Evolutionary conservation across 2,113 vertebrate species (phyloP).

Genomic region (Bungarus multicinctus): DNA sequence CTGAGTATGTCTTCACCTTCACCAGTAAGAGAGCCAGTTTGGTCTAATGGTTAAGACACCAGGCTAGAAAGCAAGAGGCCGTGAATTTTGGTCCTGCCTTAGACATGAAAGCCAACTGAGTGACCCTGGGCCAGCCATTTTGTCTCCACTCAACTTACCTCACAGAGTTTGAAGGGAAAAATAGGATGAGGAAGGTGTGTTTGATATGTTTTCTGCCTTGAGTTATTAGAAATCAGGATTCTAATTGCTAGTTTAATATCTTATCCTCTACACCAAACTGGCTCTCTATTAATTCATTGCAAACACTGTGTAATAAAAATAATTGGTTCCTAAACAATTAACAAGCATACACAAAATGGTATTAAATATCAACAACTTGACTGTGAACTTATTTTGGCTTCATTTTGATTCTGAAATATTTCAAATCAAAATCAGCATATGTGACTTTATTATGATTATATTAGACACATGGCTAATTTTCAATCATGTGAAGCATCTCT

Average conservation of each 20-base stretch:
- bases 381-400: background rate
- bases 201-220: too few species aligned
- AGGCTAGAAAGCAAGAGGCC: too few species aligned
- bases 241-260: background rate
- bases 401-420: background rate
- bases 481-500: background rate
- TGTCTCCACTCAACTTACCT: too few species aligned
- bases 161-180: too few species aligned
- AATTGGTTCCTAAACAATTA: background rate
- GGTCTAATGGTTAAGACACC: background rate
- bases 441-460: background rate
- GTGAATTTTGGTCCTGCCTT: too few species aligned
- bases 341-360: background rate
- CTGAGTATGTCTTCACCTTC: background rate
- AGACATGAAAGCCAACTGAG: background rate
- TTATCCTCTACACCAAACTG: background rate
- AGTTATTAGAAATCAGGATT: too few species aligned
- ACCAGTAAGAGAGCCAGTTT: background rate
- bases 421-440: background rate
- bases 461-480: background rate
- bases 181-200: too few species aligned
- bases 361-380: background rate
- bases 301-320: background rate
- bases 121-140: too few species aligned
- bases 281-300: background rate